These are phyloP conservation scores for Elephas maximus DNA, from an alignment of 2,113 vertebrate genomes.

Conservation along the genomic window DNA sequence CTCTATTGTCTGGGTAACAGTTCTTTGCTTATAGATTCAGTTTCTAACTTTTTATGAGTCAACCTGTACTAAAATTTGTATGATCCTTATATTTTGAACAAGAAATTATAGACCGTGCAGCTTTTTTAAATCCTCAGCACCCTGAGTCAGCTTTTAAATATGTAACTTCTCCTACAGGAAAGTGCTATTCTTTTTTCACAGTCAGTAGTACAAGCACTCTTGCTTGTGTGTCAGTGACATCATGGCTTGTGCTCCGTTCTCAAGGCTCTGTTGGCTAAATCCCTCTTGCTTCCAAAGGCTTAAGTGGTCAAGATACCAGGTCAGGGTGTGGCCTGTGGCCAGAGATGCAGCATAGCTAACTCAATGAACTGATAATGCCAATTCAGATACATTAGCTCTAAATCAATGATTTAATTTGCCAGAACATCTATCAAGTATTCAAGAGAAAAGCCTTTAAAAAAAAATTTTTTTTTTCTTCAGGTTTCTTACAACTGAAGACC, in stretches of 20 bases:
- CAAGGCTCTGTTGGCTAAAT: not conserved
- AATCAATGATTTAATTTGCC: not conserved
- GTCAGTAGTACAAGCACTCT: not conserved
- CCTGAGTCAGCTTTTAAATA: conserved; percentile 14
- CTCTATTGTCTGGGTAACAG: not conserved
- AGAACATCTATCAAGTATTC: not conserved
- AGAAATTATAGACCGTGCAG: not conserved
- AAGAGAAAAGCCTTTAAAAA: not conserved
- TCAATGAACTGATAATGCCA: not conserved
- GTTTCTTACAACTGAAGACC: not conserved
- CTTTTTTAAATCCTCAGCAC: not conserved
- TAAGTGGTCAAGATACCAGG: not conserved
- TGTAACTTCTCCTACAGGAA: not conserved
- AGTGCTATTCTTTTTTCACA: not conserved
- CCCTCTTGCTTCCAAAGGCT: not conserved
- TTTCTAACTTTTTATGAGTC: not conserved
- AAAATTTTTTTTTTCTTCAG: not conserved
- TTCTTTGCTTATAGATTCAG: not conserved
- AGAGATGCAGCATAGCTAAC: not conserved
- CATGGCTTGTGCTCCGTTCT: not conserved
- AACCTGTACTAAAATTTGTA: not conserved
- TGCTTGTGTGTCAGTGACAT: not conserved
- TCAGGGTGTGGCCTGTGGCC: not conserved
- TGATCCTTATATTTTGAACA: not conserved
- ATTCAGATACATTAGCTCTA: not conserved